Evolutionary conservation across 2,888 invertebrate genomes (phyloP), one percentile per base, ranked within the genome.

Genomic region (Drosophila antonietae): DNA sequence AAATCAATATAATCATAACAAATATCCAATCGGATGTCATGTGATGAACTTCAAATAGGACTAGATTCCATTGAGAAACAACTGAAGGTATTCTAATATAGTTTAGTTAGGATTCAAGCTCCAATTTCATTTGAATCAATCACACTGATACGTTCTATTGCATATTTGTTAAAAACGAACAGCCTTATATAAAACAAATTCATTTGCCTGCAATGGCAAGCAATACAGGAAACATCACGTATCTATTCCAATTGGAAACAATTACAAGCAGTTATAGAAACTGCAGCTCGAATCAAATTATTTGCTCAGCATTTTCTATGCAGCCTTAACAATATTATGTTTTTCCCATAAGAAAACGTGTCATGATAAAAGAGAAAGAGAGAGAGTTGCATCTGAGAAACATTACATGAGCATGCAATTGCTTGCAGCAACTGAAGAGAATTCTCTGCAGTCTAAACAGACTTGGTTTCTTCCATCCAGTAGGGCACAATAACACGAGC

Each of bases 151-250:
- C 23, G 3, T 47, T n/a, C 4, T 10, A 18, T 12, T 33, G 31
- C 15, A 15, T 4, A 14, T 20, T 35, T 18, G 2, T 3, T 12
- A 18, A 18, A 33, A n/a, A 3, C 12, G 0, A 33, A 12, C 6
- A 33, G 33, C 3, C 18, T 51, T 35, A 33, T 51, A 51, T 51
- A 35, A 35, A 33, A 18, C 6, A 14, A 35, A 18, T 33, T 18
- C 18, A 51, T 18, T 10, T 37, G 37, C 37, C 10, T 53, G 20
- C 37, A 53, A 9, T 23, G 37, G 37, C 52, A 37, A 23, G 10
- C 20, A 53, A 37, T 23, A 23, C 52, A 53, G 37, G 52, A 51
- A 51, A 18, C 49, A 51, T 18, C 49, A n/a, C 49, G 18, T 51
- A 20, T 35, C 7, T 20, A 35, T 35, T 33, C 51, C 51, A 51